Evolutionary conservation across 2,113 vertebrate genomes (phyloP).

Genomic region (Hemiprocne comata): DNA sequence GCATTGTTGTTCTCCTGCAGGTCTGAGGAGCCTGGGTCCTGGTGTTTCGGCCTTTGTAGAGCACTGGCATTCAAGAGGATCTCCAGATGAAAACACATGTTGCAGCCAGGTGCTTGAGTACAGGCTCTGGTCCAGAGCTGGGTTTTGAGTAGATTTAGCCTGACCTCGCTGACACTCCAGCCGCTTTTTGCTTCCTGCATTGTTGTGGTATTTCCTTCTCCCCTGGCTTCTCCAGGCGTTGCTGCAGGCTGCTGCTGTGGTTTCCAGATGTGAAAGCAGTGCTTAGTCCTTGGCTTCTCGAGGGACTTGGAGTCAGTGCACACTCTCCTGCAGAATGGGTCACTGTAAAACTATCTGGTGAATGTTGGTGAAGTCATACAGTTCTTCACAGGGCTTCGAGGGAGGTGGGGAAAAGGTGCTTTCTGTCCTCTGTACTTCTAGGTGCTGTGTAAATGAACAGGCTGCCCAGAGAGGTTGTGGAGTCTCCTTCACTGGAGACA

Average conservation of each 20-base stretch:
- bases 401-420: not conserved
- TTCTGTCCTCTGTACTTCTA: not conserved
- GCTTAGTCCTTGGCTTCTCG: not conserved
- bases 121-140: not conserved
- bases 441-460: not conserved
- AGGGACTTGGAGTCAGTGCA: not conserved
- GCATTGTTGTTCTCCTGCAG: not conserved
- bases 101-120: not conserved
- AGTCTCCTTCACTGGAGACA: no score
- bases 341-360: not conserved
- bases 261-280: not conserved
- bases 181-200: fast-evolving
- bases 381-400: not conserved
- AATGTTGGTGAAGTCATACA: fast-evolving
- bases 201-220: not conserved
- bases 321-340: not conserved
- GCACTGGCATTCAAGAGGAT: not conserved
- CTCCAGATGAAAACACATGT: not conserved
- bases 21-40: not conserved
- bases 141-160: not conserved
- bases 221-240: not conserved
- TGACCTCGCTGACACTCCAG: fast-evolving
- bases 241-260: not conserved
- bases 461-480: no score
- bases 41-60: not conserved